Evolutionary conservation across 2,113 vertebrate genomes (phyloP).

Genomic region (Seriola quinqueradiata): DNA sequence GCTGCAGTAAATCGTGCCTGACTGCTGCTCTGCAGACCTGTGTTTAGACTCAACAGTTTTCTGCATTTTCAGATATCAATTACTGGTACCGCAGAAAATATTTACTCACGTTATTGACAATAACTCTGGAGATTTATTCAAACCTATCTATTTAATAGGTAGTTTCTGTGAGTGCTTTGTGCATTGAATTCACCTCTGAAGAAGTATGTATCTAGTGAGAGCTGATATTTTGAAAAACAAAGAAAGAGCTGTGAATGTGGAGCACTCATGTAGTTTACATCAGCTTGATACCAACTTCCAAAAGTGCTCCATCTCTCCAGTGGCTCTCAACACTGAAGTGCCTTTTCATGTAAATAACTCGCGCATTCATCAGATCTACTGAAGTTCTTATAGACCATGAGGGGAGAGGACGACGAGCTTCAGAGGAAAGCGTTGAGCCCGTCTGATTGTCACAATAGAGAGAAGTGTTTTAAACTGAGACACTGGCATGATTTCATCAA

Average conservation of each 20-base stretch:
- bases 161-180: not conserved
- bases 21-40: not conserved
- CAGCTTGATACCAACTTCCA: conserved; percentile 13
- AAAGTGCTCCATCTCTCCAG: conserved; percentile 26
- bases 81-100: conserved; percentile 18
- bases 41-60: not conserved
- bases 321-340: conserved; percentile 52
- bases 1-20: conserved; percentile 8
- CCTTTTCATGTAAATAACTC: conserved; percentile 59
- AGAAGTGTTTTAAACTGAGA: conserved; percentile 41
- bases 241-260: not conserved
- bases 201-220: conserved; percentile 15
- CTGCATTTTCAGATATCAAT: conserved; percentile 6
- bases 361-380: conserved; percentile 55
- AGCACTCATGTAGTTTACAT: conserved; percentile 29
- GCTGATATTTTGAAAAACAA: conserved; percentile 10
- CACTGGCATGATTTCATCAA: conserved; percentile 48
- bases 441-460: conserved; percentile 70
- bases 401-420: conserved; percentile 23
- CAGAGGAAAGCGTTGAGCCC: conserved; percentile 34
- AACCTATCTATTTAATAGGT: not conserved
- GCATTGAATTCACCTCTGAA: conserved; percentile 33
- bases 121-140: not conserved
- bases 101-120: conserved; percentile 1
- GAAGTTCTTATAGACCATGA: conserved; percentile 24